Evolutionary conservation across 2,797 vertebrate species (phyloP), one percentile per base, ranked within the genome.

Genomic region (Hybognathus amarus): DNA sequence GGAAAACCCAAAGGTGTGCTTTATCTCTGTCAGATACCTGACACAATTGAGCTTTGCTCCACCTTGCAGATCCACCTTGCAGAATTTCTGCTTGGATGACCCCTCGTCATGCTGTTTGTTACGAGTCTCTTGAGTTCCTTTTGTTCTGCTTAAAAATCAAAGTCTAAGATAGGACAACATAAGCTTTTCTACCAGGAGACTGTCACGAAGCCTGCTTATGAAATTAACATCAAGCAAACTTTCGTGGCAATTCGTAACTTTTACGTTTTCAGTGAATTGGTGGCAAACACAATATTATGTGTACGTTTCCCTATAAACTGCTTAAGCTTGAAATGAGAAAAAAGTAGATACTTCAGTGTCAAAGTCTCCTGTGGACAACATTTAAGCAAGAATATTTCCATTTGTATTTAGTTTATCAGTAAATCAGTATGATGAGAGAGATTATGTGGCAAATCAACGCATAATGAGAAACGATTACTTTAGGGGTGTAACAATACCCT

Each of bases 71-170:
- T 56, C 63, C 63, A n/a, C n/a, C n/a, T n/a, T n/a, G n/a, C 6
- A 9, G 56, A 54, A 79, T 69, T 66, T 81, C 45, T 50, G 78
- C 82, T 70, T 38, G 5, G 74, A 42, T 12, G 67, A 74, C 38
- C 79, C 50, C 33, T 64, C 7, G 45, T 64, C 9, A 73, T 40
- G 42, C 20, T 18, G 20, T 24, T 79, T 40, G n/a, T 85, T 82
- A 85, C 74, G 22, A 81, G 79, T 80, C 84, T 80, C 79, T 56
- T 63, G 83, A 54, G 83, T n/a, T 61, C 36, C 69, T 38, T 50
- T 33, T 1, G 0, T 3, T 33, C 47, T 36, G 64, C 20, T 33
- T 54, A 20, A 73, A 64, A 85, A 73, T 66, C 47, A 42, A 76
- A 54, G 17, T 42, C 27, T 22, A 59, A 84, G 52, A 79, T 7